Evolutionary conservation across 2,888 invertebrate genomes (phyloP), one percentile per base, ranked within the genome.

Genomic region (Pecten maximus): DNA sequence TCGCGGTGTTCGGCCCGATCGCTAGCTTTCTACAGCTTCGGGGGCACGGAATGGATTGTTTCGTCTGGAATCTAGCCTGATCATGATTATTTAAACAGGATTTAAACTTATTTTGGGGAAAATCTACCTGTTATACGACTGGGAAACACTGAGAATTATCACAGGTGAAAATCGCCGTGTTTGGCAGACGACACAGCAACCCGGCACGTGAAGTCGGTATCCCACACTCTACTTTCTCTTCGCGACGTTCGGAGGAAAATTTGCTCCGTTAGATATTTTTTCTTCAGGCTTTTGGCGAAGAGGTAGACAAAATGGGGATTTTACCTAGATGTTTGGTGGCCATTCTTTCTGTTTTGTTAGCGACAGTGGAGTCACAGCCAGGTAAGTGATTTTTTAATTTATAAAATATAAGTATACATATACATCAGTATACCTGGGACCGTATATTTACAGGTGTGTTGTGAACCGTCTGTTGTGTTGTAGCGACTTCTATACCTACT

Each of bases 221-320:
- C 74, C 74, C 74, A 74, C 74, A 74, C 35, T 74, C 74, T 74
- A 74, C 74, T 74, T 74, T 74, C 74, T 74, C 74, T 74, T 74
- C 74, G 74, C 74, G 54, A 54, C 19, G 35, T 74, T 74, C 74
- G 74, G 74, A 74, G 74, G 74, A 35, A 74, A 74, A 74, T 74
- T 54, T 35, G 74, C 74, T 74, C 74, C 74, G 35, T 35, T 74
- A 74, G 74, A 74, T 74, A 35, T 35, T 74, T 74, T 74, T 74
- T 74, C 74, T 74, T 28, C 35, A 74, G 74, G 74, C 23, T 28
- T 74, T 74, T 74, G 74, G 74, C 16, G 74, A 74, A 74, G 74
- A 74, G 74, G 74, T 74, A 74, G 74, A 74, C 28, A 60, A 28
- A 74, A 74, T 74, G 74, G 28, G 74, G 35, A 74, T 74, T 74